Evolutionary conservation across 2,888 invertebrate genomes (phyloP).

Genomic region (Pheosia tremula): DNA sequence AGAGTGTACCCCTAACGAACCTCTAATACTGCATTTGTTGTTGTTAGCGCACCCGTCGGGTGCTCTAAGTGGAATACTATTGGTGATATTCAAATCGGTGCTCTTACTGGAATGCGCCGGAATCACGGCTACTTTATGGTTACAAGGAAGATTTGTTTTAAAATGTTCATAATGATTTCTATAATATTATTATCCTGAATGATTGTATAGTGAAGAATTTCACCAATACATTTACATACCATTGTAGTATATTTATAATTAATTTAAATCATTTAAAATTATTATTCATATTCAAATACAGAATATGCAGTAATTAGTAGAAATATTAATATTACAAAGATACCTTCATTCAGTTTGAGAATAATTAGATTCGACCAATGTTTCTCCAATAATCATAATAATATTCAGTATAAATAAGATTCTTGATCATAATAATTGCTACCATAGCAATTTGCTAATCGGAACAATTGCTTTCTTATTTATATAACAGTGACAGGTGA

Average conservation of each 20-base stretch:
- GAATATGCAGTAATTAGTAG: too few relatives aligned
- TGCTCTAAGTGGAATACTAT: too few relatives aligned
- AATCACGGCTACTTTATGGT: too few relatives aligned
- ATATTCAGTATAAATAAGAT: not conserved
- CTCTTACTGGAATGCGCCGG: too few relatives aligned
- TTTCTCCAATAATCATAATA: not conserved
- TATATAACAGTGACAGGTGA: not conserved
- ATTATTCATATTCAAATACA: too few relatives aligned
- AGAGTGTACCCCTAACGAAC: too few relatives aligned
- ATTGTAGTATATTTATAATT: not conserved
- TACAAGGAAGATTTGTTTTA: not conserved
- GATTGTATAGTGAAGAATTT: not conserved
- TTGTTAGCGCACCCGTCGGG: too few relatives aligned
- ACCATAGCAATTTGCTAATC: not conserved
- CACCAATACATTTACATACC: not conserved
- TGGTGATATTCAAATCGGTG: too few relatives aligned
- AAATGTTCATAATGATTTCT: not conserved
- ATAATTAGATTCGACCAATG: too few relatives aligned
- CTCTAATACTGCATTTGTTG: too few relatives aligned
- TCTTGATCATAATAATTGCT: not conserved
- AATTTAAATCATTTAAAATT: not conserved
- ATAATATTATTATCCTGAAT: not conserved
- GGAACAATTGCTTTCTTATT: conserved; percentile 1
- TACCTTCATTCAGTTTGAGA: too few relatives aligned
- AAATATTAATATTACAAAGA: too few relatives aligned